These are phyloP conservation scores for Pseudanteris insignis DNA, from an alignment of 2,888 invertebrate species.

Conservation along the genomic window DNA sequence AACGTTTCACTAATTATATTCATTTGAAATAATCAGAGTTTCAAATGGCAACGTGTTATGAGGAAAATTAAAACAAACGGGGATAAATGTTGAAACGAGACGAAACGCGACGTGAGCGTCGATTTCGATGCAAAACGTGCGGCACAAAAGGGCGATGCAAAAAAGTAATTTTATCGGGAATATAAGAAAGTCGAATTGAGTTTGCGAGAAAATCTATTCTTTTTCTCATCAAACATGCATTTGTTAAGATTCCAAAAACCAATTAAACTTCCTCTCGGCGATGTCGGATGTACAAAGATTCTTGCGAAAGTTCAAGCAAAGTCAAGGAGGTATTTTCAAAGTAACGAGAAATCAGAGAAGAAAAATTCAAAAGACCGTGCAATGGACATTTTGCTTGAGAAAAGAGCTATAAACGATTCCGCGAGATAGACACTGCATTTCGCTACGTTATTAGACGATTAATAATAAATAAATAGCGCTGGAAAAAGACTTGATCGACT, in stretches of 20 bases:
- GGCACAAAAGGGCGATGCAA: constrained; percentile 24
- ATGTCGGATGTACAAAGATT: constrained; percentile 44
- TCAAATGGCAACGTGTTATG: too few species aligned
- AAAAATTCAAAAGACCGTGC: constrained; percentile 41
- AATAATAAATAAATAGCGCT: constrained; percentile 41
- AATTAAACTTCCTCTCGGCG: constrained; percentile 45
- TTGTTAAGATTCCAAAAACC: constrained; percentile 45
- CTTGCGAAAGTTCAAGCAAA: constrained; percentile 42
- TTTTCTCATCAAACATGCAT: constrained; percentile 45
- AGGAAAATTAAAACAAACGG: too few species aligned
- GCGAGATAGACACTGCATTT: constrained; percentile 26
- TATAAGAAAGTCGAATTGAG: constrained; percentile 44
- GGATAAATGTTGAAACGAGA: too few species aligned
- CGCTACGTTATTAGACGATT: constrained; percentile 32
- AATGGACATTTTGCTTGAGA: constrained; percentile 21
- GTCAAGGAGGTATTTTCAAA: constrained; percentile 39
- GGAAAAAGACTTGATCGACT: constrained; percentile 28
- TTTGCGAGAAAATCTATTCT: constrained; percentile 44
- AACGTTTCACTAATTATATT: too few species aligned
- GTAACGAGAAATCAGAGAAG: constrained; percentile 40
- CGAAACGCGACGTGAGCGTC: too few species aligned
- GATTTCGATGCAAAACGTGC: too few species aligned
- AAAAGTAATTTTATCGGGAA: constrained; percentile 41
- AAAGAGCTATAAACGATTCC: constrained; percentile 32
- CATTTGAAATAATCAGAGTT: too few species aligned